These are phyloP conservation scores for Hypocryptadius cinnamomeus DNA, from an alignment of 2,113 vertebrate species.

Conservation along the genomic window DNA sequence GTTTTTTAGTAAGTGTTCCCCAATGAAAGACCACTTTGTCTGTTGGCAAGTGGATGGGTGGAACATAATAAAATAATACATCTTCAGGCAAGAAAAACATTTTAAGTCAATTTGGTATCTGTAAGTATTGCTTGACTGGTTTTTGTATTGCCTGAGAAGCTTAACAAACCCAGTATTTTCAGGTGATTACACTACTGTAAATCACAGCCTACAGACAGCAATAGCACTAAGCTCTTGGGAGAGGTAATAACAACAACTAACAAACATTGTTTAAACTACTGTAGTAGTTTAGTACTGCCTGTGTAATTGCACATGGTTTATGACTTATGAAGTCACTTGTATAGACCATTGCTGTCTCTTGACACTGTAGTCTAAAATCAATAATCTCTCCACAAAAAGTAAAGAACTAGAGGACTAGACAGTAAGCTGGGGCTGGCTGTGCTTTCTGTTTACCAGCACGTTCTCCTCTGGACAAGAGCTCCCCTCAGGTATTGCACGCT, in stretches of 20 bases:
- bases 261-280: not conserved
- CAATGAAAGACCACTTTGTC: not conserved
- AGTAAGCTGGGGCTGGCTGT: not conserved
- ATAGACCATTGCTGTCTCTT: not conserved
- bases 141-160: not conserved
- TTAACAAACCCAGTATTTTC: not conserved
- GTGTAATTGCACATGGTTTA: not conserved
- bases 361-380: not conserved
- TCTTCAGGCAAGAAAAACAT: not conserved
- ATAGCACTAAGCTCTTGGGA: not conserved
- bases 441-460: rapidly evolving
- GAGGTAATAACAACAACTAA: not conserved
- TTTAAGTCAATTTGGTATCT: not conserved
- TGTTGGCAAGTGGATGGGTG: not conserved
- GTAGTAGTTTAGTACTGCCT: not conserved
- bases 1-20: not conserved
- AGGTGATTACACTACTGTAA: not conserved
- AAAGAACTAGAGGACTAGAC: not conserved
- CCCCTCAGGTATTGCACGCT: not conserved
- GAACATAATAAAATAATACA: not conserved
- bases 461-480: not conserved
- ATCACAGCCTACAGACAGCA: not conserved
- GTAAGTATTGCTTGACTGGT: not conserved
- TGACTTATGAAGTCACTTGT: not conserved
- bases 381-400: not conserved